Conservation (phyloP, 1,140 invertebrate species). For the Diorhabda sublineata region DNA sequence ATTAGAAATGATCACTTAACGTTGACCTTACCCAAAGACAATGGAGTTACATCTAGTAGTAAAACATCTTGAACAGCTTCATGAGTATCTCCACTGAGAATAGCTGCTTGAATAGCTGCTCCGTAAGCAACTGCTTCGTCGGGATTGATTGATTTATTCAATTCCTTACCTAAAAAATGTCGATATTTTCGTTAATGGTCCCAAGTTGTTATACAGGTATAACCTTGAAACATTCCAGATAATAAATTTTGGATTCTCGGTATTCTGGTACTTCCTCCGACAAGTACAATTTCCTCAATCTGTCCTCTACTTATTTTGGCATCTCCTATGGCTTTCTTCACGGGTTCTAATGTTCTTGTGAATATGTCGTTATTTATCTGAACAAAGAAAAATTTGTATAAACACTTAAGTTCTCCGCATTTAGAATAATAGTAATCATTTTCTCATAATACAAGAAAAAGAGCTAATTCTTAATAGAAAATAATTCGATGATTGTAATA, state of each 20-base stretch:
- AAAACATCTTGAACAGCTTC: conserved; percentile 58
- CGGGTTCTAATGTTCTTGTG: conserved; percentile 51
- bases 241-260: conserved; percentile 58
- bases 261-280: conserved; percentile 55
- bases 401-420: background rate
- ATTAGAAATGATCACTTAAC: too few relatives aligned
- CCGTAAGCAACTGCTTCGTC: conserved; percentile 77
- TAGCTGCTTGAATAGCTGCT: conserved; percentile 67
- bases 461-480: too few relatives aligned
- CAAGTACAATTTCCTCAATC: conserved; percentile 27
- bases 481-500: too few relatives aligned
- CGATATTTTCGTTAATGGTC: background rate
- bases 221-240: conserved; percentile 55
- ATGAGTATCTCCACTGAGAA: conserved; percentile 57
- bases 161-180: conserved; percentile 54
- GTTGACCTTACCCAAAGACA: conserved; percentile 20
- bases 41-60: conserved; percentile 42
- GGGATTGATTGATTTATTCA: conserved; percentile 68
- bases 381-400: background rate
- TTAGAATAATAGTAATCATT: background rate
- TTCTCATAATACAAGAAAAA: too few relatives aligned
- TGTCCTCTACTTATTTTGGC: conserved; percentile 59
- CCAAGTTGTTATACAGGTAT: background rate
- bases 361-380: conserved; percentile 58
- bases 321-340: conserved; percentile 60